Evolutionary conservation across 2,113 vertebrate species (phyloP), one percentile per base, ranked within the genome.

Genomic region (Chamaea fasciata): DNA sequence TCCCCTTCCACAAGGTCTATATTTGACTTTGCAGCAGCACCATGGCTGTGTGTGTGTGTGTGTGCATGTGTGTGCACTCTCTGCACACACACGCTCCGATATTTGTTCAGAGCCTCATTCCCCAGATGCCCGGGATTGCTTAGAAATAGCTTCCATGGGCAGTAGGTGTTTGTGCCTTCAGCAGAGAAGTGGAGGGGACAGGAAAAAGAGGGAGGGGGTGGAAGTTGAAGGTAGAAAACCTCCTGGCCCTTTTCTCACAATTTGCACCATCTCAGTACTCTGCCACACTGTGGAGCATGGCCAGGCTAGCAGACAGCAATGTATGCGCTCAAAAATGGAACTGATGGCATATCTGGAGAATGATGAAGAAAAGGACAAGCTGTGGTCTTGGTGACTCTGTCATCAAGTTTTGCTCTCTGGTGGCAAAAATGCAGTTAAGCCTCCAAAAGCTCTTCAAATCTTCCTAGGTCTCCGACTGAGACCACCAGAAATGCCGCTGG

Each of bases 121-220:
- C 73, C 94, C 78, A 89, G 91, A 96, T 96, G 94, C 93, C 95
- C 83, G 27, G 60, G 92, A 95, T 95, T 96, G 75, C 92, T 96
- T 87, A 93, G 92, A 96, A 96, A 97, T 97, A 97, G 87, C 94
- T 96, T 95, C 94, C 94, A 96, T 76, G 92, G 91, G 95, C 75
- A 89, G 95, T 95, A 91, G 93, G 91, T 96, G 92, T 81, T 84
- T 83, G 90, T 90, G 83, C 71, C 87, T 95, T 83, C 57, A 62
- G 80, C 0, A 0, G 85, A 41, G 68, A 93, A 83, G 49, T 70
- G 37, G 73, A 90, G 84, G 49, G 74, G 31, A 37, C 2, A 22
- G 67, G 53, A 3, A 7, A 83, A 76, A 90, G 69, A 76, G 80
- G 71, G 68, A 91, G 73, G 82, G 73, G 30, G 57, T 75, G 79